Conservation (phyloP, 2,797 vertebrate species). For the Sebastolobus altivelis region DNA sequence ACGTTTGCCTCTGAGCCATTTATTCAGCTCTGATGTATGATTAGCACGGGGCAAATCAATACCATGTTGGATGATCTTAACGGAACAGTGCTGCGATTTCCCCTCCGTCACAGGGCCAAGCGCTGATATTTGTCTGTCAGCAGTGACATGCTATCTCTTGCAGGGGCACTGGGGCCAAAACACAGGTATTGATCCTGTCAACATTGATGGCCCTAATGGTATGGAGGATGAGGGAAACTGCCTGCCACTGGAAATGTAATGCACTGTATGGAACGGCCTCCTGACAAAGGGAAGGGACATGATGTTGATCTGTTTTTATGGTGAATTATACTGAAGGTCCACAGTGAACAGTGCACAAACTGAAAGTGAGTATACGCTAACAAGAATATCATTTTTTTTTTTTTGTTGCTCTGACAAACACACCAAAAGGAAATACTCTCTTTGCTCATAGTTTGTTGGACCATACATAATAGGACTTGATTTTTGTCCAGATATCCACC, state of each 20-base stretch:
- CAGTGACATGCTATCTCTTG: slow-evolving; percentile 97
- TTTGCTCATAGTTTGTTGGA: slow-evolving; percentile 5
- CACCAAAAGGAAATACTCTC: background rate
- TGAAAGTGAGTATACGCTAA: slow-evolving; percentile 45
- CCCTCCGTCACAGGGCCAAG: slow-evolving; percentile 80
- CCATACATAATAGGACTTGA: background rate
- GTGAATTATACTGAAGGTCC: slow-evolving; percentile 46
- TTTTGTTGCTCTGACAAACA: slow-evolving; percentile 20
- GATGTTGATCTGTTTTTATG: slow-evolving; percentile 62
- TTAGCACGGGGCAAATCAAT: slow-evolving; percentile 98
- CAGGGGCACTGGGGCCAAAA: slow-evolving; percentile 96
- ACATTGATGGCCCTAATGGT: slow-evolving; percentile 98
- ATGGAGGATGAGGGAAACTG: slow-evolving; percentile 87
- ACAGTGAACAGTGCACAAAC: slow-evolving; percentile 31
- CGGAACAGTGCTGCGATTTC: slow-evolving; percentile 92
- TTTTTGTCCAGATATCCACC: background rate
- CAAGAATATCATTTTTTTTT: slow-evolving; percentile 31
- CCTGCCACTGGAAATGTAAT: slow-evolving; percentile 79
- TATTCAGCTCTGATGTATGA: slow-evolving; percentile 99
- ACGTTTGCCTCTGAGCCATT: slow-evolving; percentile 98
- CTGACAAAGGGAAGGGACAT: slow-evolving; percentile 49
- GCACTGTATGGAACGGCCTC: slow-evolving; percentile 54
- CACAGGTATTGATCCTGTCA: slow-evolving; percentile 99
- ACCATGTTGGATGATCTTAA: slow-evolving; percentile 96
- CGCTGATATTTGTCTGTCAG: slow-evolving; percentile 99